Percentiles rank a stretch among this genome's conserved stretches.
phyloP scores from a whole-genome alignment of 1,140 invertebrate species.

The Neuroterus valhalla region DNA sequence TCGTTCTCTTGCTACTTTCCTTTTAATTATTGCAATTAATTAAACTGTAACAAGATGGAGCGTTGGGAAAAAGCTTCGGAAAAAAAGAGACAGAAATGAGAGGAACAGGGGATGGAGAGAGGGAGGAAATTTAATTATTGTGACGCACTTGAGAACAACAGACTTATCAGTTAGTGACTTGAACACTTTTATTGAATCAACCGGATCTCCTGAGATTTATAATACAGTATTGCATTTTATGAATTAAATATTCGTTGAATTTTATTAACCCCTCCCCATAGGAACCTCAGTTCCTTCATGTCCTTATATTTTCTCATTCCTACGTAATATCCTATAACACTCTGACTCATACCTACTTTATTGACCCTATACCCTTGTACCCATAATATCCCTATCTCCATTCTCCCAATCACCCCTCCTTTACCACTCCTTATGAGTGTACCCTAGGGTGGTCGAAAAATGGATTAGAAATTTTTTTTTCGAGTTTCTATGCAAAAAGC shows the following conservation, averaged over 20 bases:
- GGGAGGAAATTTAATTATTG: conserved; percentile 50
- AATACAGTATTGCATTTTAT: neutral
- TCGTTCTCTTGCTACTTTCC: conserved; percentile 52
- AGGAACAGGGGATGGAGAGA: conserved; percentile 6
- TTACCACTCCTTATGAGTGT: too few species aligned
- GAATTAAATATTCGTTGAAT: neutral
- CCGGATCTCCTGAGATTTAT: neutral
- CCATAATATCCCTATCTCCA: too few species aligned
- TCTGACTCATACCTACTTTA: too few species aligned
- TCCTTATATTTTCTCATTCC: too few species aligned
- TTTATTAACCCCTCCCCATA: neutral
- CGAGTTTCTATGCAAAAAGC: too few species aligned
- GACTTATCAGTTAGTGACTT: conserved; percentile 23
- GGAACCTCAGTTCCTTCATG: neutral
- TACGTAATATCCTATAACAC: too few species aligned
- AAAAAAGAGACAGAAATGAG: conserved; percentile 27
- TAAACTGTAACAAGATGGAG: conserved; percentile 65
- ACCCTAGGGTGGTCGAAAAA: too few species aligned
- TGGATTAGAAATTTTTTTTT: too few species aligned
- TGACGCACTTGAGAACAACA: conserved; percentile 7
- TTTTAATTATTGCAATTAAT: conserved; percentile 73
- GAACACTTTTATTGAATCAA: neutral
- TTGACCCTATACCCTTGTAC: too few species aligned
- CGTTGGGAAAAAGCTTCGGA: conserved; percentile 46
- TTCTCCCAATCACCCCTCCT: too few species aligned